Evolutionary conservation across 2,797 vertebrate species (phyloP).

Genomic region (Buceros bicornis): DNA sequence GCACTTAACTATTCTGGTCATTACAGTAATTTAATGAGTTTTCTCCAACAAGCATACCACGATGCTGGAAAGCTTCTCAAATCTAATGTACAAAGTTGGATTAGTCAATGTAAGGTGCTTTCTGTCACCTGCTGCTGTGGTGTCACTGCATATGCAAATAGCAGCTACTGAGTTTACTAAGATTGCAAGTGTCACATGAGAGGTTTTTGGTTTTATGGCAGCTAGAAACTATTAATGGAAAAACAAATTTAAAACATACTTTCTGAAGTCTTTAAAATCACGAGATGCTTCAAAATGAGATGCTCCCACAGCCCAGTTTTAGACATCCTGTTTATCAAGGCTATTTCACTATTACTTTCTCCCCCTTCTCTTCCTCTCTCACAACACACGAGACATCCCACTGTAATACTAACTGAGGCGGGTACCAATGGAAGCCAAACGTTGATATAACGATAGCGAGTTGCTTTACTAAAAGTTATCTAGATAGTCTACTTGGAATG

Average conservation of each 20-base stretch:
- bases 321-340: background rate
- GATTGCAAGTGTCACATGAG: background rate
- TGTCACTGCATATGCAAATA: background rate
- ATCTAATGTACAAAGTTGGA: background rate
- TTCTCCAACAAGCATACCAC: background rate
- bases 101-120: background rate
- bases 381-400: background rate
- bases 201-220: background rate
- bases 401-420: background rate
- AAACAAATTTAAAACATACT: background rate
- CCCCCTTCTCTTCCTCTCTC: background rate
- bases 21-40: background rate
- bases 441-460: background rate
- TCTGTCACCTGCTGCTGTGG: background rate
- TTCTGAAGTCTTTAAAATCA: background rate
- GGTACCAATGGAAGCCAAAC: background rate
- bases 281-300: background rate
- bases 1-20: background rate
- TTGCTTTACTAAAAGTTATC: background rate
- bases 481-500: background rate
- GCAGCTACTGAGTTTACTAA: background rate
- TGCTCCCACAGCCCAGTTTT: background rate
- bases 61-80: background rate
- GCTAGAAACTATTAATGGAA: background rate
- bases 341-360: background rate